Percentiles rank a stretch among this genome's conserved stretches.
phyloP scores from a whole-genome alignment of 2,797 vertebrate species.

The Tangara arthus region DNA sequence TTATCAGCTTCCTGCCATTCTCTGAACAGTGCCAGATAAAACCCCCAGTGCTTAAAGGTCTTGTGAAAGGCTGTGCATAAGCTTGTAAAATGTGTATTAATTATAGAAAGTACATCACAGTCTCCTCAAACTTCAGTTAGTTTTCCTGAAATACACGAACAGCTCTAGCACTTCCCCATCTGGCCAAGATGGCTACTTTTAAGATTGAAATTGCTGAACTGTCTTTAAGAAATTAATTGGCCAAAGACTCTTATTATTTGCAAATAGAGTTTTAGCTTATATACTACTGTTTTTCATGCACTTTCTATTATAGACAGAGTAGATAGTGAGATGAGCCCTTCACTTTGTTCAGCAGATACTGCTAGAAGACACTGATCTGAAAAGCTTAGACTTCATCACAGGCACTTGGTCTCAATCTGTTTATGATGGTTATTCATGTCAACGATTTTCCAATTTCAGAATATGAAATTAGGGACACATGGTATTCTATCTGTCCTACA shows the following conservation, averaged over 20 bases:
- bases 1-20: conserved; percentile 72
- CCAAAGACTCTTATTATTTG: not conserved
- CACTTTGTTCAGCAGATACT: not conserved
- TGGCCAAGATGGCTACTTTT: not conserved
- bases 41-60: conserved; percentile 53
- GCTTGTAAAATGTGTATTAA: conserved; percentile 66
- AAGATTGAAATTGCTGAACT: not conserved
- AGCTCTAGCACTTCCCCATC: conserved; percentile 1
- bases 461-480: not conserved
- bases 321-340: not conserved
- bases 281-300: not conserved
- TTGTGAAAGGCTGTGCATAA: conserved; percentile 56
- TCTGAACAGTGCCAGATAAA: conserved; percentile 63
- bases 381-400: not conserved
- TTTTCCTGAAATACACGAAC: conserved; percentile 10
- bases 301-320: not conserved
- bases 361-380: not conserved
- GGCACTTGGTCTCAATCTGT: not conserved
- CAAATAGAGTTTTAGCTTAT: not conserved
- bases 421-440: not conserved
- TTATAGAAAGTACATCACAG: conserved; percentile 47
- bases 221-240: not conserved
- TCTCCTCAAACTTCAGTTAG: conserved; percentile 43
- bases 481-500: not conserved
- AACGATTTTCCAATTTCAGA: not conserved